Conservation (phyloP, 2,797 vertebrate genomes). For the Thamnophis elegans region DNA sequence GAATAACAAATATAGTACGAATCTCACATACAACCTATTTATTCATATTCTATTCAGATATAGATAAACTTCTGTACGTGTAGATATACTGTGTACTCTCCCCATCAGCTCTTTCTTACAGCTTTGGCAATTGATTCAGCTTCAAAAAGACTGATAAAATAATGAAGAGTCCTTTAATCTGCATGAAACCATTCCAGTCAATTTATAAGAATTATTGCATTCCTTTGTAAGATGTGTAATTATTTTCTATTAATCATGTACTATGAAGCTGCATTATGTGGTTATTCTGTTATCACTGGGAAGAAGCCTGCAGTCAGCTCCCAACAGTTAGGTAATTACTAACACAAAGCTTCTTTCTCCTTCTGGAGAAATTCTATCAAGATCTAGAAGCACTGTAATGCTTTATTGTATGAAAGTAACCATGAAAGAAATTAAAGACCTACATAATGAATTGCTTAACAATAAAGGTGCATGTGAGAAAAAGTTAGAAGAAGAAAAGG, state of each 20-base stretch:
- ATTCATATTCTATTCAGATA: conserved; percentile 55
- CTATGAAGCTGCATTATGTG: conserved; percentile 81
- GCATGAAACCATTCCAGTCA: conserved; percentile 82
- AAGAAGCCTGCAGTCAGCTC: conserved; percentile 80
- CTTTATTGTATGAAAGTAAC: conserved; percentile 72
- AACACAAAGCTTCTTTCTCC: conserved; percentile 78
- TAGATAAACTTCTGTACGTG: conserved; percentile 60
- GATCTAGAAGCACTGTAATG: conserved; percentile 73
- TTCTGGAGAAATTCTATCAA: conserved; percentile 72
- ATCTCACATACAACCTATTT: conserved; percentile 8
- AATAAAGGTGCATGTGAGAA: conserved; percentile 57
- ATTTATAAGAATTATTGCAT: conserved; percentile 85
- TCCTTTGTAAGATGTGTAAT: conserved; percentile 82
- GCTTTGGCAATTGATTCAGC: conserved; percentile 69
- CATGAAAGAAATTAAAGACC: conserved; percentile 72
- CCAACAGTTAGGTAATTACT: conserved; percentile 81
- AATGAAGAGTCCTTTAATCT: conserved; percentile 85
- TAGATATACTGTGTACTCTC: conserved; percentile 50
- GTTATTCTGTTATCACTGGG: conserved; percentile 81
- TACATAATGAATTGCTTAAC: conserved; percentile 72
- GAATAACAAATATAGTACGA: conserved; percentile 14
- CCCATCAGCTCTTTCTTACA: conserved; percentile 56
- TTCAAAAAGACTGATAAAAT: conserved; percentile 80
- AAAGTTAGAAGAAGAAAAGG: conserved; percentile 36
- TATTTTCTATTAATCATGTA: conserved; percentile 85